phyloP scores from a whole-genome alignment of 2,888 invertebrate genomes.

The Chelonus formosanus region DNA sequence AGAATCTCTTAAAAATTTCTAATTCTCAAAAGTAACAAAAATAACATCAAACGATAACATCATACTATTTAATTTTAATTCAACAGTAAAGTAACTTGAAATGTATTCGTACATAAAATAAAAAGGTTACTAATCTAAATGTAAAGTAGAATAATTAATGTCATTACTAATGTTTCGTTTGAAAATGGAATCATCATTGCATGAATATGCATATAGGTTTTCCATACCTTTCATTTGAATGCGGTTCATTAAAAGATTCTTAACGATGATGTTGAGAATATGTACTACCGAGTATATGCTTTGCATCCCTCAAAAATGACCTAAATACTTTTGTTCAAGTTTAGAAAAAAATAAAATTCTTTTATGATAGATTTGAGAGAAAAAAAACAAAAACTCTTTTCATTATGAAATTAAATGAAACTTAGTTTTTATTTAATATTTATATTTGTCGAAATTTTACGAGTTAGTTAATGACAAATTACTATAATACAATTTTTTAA shows the following conservation, averaged over 20 bases:
- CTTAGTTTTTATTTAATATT: not conserved
- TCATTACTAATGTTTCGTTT: slow-evolving; percentile 46
- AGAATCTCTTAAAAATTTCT: no score
- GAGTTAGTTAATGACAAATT: no score
- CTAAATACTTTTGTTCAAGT: slow-evolving; percentile 20
- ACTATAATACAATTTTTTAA: no score
- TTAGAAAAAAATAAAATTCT: slow-evolving; percentile 6
- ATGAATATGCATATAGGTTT: slow-evolving; percentile 44
- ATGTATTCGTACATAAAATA: no score
- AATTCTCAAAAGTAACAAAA: no score
- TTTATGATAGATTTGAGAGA: not conserved
- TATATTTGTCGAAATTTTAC: no score
- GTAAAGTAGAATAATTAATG: slow-evolving; percentile 44
- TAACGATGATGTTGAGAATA: slow-evolving; percentile 38
- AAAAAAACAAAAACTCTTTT: not conserved
- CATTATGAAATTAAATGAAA: not conserved
- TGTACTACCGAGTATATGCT: slow-evolving; percentile 14
- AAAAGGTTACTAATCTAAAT: slow-evolving; percentile 9
- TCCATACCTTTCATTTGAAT: slow-evolving; percentile 19
- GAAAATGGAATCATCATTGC: slow-evolving; percentile 45
- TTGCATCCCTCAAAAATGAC: slow-evolving; percentile 5
- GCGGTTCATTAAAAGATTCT: slow-evolving; percentile 43
- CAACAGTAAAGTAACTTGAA: no score
- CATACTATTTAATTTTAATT: no score
- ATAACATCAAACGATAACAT: no score